Conservation (phyloP, 2,888 invertebrate species). For the Stramonita haemastoma region DNA sequence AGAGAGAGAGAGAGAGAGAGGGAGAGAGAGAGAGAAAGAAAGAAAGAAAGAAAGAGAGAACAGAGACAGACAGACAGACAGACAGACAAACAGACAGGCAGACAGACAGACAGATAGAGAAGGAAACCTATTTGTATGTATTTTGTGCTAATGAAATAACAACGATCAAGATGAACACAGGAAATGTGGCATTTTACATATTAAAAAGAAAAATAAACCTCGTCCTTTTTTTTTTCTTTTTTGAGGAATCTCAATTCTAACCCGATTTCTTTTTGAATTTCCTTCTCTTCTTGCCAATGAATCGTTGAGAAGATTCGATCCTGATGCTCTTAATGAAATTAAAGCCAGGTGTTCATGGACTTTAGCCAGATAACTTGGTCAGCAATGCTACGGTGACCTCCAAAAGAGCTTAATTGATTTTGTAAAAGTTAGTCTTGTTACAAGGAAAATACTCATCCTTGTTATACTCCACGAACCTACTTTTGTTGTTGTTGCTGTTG, state of each 20-base stretch:
- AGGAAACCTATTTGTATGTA: not conserved
- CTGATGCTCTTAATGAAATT: not conserved
- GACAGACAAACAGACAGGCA: not conserved
- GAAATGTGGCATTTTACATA: too few relatives aligned
- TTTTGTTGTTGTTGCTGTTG: too few relatives aligned
- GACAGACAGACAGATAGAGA: not conserved
- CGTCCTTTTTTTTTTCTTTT: not conserved
- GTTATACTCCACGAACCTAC: too few relatives aligned
- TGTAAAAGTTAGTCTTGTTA: too few relatives aligned
- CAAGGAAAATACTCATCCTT: too few relatives aligned
- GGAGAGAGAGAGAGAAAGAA: slow-evolving; percentile 13
- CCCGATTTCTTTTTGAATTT: not conserved
- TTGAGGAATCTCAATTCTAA: not conserved
- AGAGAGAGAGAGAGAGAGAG: too few relatives aligned
- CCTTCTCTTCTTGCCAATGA: too few relatives aligned
- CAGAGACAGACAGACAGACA: not conserved
- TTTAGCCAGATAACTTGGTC: too few relatives aligned
- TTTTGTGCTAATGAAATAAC: not conserved
- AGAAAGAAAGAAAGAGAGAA: not conserved
- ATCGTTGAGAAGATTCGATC: not conserved
- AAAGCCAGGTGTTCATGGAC: not conserved
- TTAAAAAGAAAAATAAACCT: too few relatives aligned
- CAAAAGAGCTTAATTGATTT: too few relatives aligned
- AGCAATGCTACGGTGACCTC: too few relatives aligned
- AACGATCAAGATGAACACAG: not conserved